Evolutionary conservation across 2,797 vertebrate species (phyloP).

Genomic region (Pangasius macronema): DNA sequence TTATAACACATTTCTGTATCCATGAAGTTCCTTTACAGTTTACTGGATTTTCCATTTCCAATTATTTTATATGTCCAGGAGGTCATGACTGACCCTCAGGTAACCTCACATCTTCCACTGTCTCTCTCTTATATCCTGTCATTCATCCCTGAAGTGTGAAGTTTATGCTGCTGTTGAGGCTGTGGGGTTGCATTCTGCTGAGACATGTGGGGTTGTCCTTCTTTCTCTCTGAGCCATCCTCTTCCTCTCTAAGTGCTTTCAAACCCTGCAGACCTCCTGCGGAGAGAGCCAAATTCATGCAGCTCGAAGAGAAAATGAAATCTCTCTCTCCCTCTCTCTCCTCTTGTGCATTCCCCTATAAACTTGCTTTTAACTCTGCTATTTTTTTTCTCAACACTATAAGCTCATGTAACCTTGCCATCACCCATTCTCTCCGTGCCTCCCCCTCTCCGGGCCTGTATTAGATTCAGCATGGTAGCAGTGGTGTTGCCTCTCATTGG

Average conservation of each 20-base stretch:
- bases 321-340: conserved; percentile 8
- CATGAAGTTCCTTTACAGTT: neutral
- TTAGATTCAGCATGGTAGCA: conserved; percentile 30
- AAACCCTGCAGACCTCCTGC: conserved; percentile 37
- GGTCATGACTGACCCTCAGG: neutral
- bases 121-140: neutral
- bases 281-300: conserved; percentile 27
- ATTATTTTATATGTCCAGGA: neutral
- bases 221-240: conserved; percentile 6
- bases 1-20: neutral
- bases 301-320: conserved; percentile 18
- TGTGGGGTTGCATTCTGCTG: neutral
- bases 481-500: conserved; percentile 27
- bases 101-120: conserved; percentile 11
- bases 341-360: neutral
- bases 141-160: neutral
- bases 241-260: conserved; percentile 29
- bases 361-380: conserved; percentile 23
- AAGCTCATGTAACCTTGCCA: conserved; percentile 18
- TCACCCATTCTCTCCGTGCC: neutral
- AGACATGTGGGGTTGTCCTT: conserved; percentile 26
- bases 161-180: neutral
- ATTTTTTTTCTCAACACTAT: neutral
- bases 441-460: conserved; percentile 5
- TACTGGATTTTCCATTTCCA: neutral